Percentiles rank a stretch among this genome's conserved stretches.
Conservation (phyloP, 2,113 vertebrate genomes). For the Prinia subflava region DNA sequence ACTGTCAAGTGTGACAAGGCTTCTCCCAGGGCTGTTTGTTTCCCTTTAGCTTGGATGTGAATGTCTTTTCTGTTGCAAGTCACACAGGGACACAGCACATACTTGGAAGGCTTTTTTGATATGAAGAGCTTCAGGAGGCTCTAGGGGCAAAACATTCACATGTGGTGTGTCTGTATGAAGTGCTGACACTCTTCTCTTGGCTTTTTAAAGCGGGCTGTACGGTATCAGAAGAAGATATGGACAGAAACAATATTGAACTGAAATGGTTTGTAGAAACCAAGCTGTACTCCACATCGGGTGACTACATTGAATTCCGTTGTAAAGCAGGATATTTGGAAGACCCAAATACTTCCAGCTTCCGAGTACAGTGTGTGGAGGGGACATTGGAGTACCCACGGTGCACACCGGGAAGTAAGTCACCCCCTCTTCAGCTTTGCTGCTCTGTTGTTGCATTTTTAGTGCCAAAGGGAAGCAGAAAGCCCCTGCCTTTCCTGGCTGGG, state of each 20-base stretch:
- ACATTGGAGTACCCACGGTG: background rate
- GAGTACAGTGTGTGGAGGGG: background rate
- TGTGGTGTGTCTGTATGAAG: background rate
- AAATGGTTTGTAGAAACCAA: rapidly evolving
- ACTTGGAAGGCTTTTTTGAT: background rate
- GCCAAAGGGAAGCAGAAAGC: background rate
- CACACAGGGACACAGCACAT: background rate
- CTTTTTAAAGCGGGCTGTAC: constrained; percentile 47
- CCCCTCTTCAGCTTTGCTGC: background rate
- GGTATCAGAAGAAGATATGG: constrained; percentile 25
- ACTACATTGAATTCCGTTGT: background rate
- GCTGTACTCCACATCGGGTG: background rate
- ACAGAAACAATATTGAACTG: constrained; percentile 20
- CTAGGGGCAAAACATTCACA: background rate
- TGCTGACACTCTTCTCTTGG: background rate
- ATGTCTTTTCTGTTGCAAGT: background rate
- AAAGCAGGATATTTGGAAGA: rapidly evolving
- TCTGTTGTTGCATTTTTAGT: background rate
- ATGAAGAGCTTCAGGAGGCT: background rate
- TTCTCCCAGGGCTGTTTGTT: background rate
- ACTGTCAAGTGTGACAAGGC: background rate
- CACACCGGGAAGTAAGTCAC: background rate
- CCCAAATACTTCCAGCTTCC: background rate
- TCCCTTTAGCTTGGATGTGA: background rate
- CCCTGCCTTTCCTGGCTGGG: background rate